Conservation (phyloP, 2,888 invertebrate genomes). For the Masnerella sp. region DNA sequence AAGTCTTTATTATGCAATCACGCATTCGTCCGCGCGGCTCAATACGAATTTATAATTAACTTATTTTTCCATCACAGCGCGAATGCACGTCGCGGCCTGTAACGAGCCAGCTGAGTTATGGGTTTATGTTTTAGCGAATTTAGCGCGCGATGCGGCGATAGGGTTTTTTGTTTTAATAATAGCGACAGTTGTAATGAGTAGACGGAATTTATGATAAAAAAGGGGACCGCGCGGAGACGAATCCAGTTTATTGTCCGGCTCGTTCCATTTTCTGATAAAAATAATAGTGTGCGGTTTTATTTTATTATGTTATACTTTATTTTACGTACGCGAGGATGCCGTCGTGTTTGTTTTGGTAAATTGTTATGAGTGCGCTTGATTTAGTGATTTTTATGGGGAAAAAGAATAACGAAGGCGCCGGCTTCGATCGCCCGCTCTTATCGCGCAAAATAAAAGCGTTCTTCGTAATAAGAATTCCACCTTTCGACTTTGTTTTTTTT, state of each 20-base stretch:
- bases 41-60: conserved; percentile 32
- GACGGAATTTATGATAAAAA: conserved; percentile 33
- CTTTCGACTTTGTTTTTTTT: too few species aligned
- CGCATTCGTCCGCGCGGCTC: conserved; percentile 7
- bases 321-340: too few species aligned
- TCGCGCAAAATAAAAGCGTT: too few species aligned
- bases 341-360: too few species aligned
- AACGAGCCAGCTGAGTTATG: conserved; percentile 29
- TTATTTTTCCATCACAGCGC: conserved; percentile 32
- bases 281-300: too few species aligned
- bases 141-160: conserved; percentile 26
- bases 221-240: conserved; percentile 27
- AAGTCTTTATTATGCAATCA: neutral
- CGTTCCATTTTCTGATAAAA: conserved; percentile 30
- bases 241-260: conserved; percentile 21
- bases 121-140: conserved; percentile 20
- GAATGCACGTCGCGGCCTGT: neutral
- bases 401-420: too few species aligned
- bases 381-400: too few species aligned
- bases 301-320: too few species aligned
- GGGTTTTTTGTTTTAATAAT: conserved; percentile 53
- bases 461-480: too few species aligned
- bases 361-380: too few species aligned
- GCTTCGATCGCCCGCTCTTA: too few species aligned
- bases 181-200: conserved; percentile 46